Percentiles rank a stretch among this genome's conserved stretches.
These are phyloP conservation scores for Coleophora flavipennella DNA, from an alignment of 2,888 invertebrate species.

Conservation along the genomic window DNA sequence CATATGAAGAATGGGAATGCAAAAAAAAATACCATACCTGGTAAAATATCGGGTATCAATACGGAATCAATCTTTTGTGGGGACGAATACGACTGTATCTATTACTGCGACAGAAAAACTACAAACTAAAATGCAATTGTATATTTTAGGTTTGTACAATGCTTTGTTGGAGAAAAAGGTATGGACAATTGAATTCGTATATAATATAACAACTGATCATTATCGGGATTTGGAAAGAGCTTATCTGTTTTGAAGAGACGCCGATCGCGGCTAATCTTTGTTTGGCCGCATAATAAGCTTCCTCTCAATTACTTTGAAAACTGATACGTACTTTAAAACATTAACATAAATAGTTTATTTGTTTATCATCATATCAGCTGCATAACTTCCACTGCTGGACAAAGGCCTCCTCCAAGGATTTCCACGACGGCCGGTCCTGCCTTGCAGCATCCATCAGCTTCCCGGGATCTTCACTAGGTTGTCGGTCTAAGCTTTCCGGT, in stretches of 20 bases:
- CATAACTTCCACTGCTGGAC: no score
- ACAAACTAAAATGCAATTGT: slow-evolving; percentile 60
- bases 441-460: no score
- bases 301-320: slow-evolving; percentile 46
- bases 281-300: slow-evolving; percentile 50
- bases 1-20: slow-evolving; percentile 24
- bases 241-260: slow-evolving; percentile 55
- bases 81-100: slow-evolving; percentile 51
- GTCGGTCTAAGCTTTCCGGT: no score
- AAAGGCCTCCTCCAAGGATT: no score
- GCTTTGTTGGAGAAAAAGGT: slow-evolving; percentile 39
- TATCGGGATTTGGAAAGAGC: slow-evolving; percentile 52
- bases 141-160: slow-evolving; percentile 45
- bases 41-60: slow-evolving; percentile 54
- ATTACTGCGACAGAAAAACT: slow-evolving; percentile 46
- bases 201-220: slow-evolving; percentile 63
- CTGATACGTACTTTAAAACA: slow-evolving; percentile 16
- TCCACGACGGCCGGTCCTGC: no score
- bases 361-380: no score
- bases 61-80: slow-evolving; percentile 61
- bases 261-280: slow-evolving; percentile 53
- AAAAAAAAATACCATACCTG: slow-evolving; percentile 48
- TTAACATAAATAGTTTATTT: no score
- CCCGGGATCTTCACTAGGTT: no score
- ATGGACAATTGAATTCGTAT: slow-evolving; percentile 54